phyloP scores from a whole-genome alignment of 1,140 invertebrate genomes.

The Bombus vancouverensis region DNA sequence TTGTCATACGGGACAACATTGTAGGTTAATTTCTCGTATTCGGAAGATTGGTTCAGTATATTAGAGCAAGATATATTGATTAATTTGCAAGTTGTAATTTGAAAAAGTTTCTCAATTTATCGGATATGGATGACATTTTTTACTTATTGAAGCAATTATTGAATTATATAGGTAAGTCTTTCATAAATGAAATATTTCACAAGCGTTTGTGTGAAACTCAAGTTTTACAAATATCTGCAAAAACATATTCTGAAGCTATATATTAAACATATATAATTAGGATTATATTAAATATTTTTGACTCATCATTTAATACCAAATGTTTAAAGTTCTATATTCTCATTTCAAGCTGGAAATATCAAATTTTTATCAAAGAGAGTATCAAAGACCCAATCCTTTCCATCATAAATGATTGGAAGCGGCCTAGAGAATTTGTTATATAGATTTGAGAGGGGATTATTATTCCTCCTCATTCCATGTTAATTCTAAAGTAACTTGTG shows the following conservation, averaged over 20 bases:
- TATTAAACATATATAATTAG: not conserved
- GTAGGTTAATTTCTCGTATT: not conserved
- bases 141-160: too few relatives aligned
- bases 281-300: not conserved
- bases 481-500: conserved; percentile 5
- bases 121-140: too few relatives aligned
- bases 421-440: not conserved
- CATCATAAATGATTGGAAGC: not conserved
- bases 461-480: not conserved
- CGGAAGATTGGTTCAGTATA: not conserved
- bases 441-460: not conserved
- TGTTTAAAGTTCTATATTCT: not conserved
- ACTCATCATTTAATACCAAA: not conserved
- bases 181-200: too few relatives aligned
- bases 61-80: too few relatives aligned
- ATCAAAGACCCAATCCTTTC: not conserved
- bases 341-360: not conserved
- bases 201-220: too few relatives aligned
- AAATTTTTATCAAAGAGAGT: not conserved
- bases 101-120: not conserved
- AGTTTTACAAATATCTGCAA: too few relatives aligned
- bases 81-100: not conserved
- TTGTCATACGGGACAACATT: not conserved
- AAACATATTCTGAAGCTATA: too few relatives aligned
- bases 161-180: too few relatives aligned